Conservation (phyloP, 2,113 vertebrate species). For the Micronycteris hirsuta region DNA sequence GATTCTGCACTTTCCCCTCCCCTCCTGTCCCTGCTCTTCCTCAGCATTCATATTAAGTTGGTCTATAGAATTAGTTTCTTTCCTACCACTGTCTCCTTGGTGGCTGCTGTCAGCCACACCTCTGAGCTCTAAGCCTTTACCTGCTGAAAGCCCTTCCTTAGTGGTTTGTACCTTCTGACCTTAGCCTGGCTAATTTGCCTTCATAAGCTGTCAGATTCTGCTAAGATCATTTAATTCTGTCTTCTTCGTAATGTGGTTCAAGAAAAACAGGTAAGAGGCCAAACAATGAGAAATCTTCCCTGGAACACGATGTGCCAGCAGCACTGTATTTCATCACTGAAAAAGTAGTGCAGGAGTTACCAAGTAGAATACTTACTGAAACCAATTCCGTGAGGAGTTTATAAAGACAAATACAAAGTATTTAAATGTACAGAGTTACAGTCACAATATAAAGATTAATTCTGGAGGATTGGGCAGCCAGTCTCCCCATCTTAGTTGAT, state of each 20-base stretch:
- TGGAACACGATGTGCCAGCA: not conserved
- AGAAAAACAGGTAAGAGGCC: conserved; percentile 35
- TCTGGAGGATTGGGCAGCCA: not conserved
- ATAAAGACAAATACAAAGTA: not conserved
- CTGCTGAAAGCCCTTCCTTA: not conserved
- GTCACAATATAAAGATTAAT: not conserved
- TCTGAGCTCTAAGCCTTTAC: not conserved
- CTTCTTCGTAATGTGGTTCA: conserved; percentile 17
- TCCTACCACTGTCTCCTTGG: not conserved
- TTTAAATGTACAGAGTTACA: not conserved
- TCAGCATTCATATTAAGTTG: not conserved
- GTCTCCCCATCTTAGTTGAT: not conserved
- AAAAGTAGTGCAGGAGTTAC: not conserved
- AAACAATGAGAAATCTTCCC: not conserved
- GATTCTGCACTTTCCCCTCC: not conserved
- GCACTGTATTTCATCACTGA: not conserved
- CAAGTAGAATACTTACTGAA: not conserved
- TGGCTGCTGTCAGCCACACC: not conserved
- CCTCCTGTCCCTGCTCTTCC: not conserved
- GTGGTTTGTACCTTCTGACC: conserved; percentile 26
- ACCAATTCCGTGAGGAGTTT: not conserved
- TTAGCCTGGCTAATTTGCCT: conserved; percentile 1
- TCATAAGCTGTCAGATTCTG: conserved; percentile 32
- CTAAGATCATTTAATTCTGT: conserved; percentile 40
- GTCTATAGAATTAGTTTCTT: not conserved